Base-by-base conservation (phyloP, 30 jellyfish, hydroid and myxozoan species). In the Mastigias papua region DNA sequence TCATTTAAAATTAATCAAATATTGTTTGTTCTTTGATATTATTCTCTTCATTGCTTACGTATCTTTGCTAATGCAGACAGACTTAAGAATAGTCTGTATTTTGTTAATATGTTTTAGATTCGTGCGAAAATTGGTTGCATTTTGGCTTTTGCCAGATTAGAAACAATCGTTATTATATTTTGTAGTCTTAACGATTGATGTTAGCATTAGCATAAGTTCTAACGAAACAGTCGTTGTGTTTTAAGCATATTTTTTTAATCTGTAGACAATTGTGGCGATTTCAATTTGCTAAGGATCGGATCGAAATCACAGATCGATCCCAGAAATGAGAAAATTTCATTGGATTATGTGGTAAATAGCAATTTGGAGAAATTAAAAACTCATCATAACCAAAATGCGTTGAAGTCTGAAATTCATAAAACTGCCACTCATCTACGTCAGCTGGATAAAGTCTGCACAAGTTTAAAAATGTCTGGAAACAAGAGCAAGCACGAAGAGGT, bases 281-380 rank as follows among this genome's bases (percentile, higher is more conserved):
- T 92, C 90, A 86, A 86, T 48, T 46, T 92, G 76, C 64, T 92
- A 5, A 93, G 98, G n/a, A 65, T 92, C 78, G 98, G 98, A 17
- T 51, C 80, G 1, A 20, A 34, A 49, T 25, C 80, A 50, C 91
- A 92, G 37, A 86, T 81, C 19, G 69, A 73, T 60, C 76, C 83
- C 0, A 72, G 34, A 23, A 80, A 84, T 22, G 48, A 50, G 19
- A 69, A 50, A 31, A 71, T 63, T 34, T 33, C 97, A 0, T 34
- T 94, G 89, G 97, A 94, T 13, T 77, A 78, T 69, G 48, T 92
- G 48, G 96, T 78, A 23, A 66, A 73, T 8, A 64, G 50, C n/a
- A 87, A 76, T 69, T 34, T 88, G 75, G 68, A 49, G 31, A 93
- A 87, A 34, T 16, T 76, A 60, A 66, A 60, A 67, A 51, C 58